Evolutionary conservation across 2,888 invertebrate genomes (phyloP).

Genomic region (Sialis fuliginosa): DNA sequence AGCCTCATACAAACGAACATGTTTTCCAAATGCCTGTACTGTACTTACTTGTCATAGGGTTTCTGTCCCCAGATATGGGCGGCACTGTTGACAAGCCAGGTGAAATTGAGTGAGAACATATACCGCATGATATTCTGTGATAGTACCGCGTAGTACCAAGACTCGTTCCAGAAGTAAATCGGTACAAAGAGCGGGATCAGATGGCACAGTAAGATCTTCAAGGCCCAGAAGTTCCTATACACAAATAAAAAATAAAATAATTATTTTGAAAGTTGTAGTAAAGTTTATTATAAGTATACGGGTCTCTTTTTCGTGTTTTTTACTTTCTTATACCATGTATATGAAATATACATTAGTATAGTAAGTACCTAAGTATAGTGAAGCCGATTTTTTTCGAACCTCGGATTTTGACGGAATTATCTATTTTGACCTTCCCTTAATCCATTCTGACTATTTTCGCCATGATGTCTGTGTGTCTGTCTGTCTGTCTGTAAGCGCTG

Average conservation of each 20-base stretch:
- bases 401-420: too few relatives aligned
- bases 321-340: too few relatives aligned
- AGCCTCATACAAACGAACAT: not conserved
- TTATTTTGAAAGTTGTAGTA: constrained; percentile 6
- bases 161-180: constrained; percentile 51
- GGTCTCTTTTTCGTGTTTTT: too few relatives aligned
- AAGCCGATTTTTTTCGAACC: too few relatives aligned
- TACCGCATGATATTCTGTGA: constrained; percentile 55
- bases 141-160: constrained; percentile 42
- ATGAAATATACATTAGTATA: too few relatives aligned
- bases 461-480: too few relatives aligned
- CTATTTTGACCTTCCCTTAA: too few relatives aligned
- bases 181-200: constrained; percentile 54
- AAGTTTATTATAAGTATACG: not conserved
- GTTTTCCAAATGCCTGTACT: not conserved
- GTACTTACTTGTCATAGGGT: constrained; percentile 52
- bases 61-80: constrained; percentile 63
- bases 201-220: constrained; percentile 53
- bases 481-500: too few relatives aligned
- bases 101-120: constrained; percentile 55
- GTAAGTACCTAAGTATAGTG: too few relatives aligned
- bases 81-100: constrained; percentile 81
- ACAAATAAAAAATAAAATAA: constrained; percentile 1
- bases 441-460: too few relatives aligned
- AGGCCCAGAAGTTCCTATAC: constrained; percentile 40